Percentiles rank a stretch among this genome's conserved stretches.
Conservation (phyloP, 2,797 vertebrate genomes). For the Lepus oiostolus region DNA sequence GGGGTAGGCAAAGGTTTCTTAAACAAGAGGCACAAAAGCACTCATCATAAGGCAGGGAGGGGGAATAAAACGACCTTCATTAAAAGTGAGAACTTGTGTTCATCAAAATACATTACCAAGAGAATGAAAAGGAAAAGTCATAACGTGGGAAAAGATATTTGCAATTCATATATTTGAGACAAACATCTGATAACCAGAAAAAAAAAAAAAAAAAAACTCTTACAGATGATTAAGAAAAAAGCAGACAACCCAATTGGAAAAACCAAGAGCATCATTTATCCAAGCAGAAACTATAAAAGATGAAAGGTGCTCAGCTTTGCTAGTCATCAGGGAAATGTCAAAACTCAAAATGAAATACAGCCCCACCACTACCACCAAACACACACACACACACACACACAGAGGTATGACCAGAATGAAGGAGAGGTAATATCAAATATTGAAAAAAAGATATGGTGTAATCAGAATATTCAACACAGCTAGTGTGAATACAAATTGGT, state of each 20-base stretch:
- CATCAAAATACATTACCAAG: slow-evolving; percentile 22
- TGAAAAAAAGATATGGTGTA: not conserved
- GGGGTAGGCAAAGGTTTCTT: not conserved
- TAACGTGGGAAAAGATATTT: not conserved
- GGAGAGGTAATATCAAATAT: not conserved
- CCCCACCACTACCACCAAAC: not conserved
- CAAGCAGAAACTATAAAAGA: slow-evolving; percentile 25
- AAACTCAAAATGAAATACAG: not conserved
- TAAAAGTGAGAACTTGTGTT: slow-evolving; percentile 21
- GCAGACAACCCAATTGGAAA: slow-evolving; percentile 24
- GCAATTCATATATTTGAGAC: not conserved
- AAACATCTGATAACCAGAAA: slow-evolving; percentile 6
- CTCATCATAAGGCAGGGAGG: not conserved
- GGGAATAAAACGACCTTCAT: not conserved
- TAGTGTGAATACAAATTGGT: not conserved
- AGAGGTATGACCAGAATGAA: slow-evolving; percentile 40
- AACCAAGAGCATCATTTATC: slow-evolving; percentile 16
- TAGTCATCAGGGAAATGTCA: not conserved
- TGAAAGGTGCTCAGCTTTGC: not conserved
- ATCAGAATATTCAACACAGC: slow-evolving; percentile 9
- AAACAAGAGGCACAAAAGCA: slow-evolving; percentile 3
- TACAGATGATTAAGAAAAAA: slow-evolving; percentile 53
- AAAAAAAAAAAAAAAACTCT: slow-evolving; percentile 13
- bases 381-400: not conserved
- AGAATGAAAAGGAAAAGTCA: slow-evolving; percentile 18